Base-by-base conservation (phyloP, 2,797 vertebrate species). In the Okamejei kenojei region DNA sequence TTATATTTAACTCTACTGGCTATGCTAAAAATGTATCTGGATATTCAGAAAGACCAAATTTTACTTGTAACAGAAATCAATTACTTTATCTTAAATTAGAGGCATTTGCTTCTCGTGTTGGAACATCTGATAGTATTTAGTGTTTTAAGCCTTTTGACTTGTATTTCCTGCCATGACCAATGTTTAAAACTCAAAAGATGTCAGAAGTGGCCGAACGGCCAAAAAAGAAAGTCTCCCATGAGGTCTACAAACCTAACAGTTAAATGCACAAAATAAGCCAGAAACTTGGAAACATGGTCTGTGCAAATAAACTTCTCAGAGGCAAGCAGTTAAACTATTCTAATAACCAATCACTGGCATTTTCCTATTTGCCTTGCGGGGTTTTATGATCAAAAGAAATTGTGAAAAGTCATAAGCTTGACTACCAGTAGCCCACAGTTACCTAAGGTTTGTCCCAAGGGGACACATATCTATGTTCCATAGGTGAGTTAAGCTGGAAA, bases 51-150 rank as follows among this genome's bases (percentile, higher is more conserved):
- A 92, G 71, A 92, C 74, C 90, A 88, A 88, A 92, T 92, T 76
- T 92, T 54, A 92, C 38, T 92, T 92, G 10, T 19, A 92, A 92
- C 35, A 58, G 26, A n/a, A 23, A 38, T 71, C 45, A 92, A 71
- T 38, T 11, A 92, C 88, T 92, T 76, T 92, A 92, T 92, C 76
- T 88, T 88, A 88, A 88, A 88, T 88, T 92, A 74, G 58, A 45
- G 58, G 76, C 35, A 71, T 58, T 92, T 76, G 45, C 71, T 92
- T 92, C 90, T 92, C 90, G 76, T 92, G 90, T 92, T 76, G 71
- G 90, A 92, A 92, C 90, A 92, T 92, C 90, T 92, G 90, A 92
- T 92, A 92, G 90, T 76, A 92, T 92, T 92, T 92, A 92, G 90
- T 92, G 71, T 71, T 92, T 92, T 92, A 92, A 92, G 90, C 90